A percentile compares a stretch with the other conserved stretches of the same genome.
phyloP scores from a whole-genome alignment of 2,888 invertebrate genomes.

The Euphydryas editha region DNA sequence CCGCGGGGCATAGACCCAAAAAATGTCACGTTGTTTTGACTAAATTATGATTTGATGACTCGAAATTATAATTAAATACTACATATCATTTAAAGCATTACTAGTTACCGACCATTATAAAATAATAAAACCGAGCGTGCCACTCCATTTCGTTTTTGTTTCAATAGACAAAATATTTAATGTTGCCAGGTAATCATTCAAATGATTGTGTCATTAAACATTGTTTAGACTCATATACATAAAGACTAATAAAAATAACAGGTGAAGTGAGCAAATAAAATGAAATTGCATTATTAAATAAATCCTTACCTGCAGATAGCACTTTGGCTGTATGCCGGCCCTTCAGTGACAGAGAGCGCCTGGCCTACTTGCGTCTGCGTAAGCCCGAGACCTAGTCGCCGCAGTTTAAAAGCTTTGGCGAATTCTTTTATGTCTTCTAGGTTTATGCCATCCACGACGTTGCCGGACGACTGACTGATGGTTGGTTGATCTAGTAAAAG shows the following conservation, averaged over 20 bases:
- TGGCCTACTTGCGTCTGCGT: slow-evolving; percentile 99
- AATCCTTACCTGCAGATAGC: slow-evolving; percentile 96
- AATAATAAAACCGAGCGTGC: slow-evolving; percentile 63
- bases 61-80: slow-evolving; percentile 4
- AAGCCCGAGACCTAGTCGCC: slow-evolving; percentile 95
- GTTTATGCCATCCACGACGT: slow-evolving; percentile 98
- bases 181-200: background rate
- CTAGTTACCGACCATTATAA: background rate
- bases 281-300: slow-evolving; percentile 17
- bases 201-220: background rate
- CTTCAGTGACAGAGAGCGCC: slow-evolving; percentile 97
- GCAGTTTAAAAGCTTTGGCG: slow-evolving; percentile 97
- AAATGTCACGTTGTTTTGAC: slow-evolving; percentile 27
- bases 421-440: slow-evolving; percentile 99
- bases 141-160: slow-evolving; percentile 60
- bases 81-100: background rate
- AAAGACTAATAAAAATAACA: slow-evolving; percentile 32
- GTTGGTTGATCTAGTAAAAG: slow-evolving; percentile 91
- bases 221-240: slow-evolving; percentile 5
- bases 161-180: slow-evolving; percentile 1
- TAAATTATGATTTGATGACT: background rate
- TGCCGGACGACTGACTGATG: slow-evolving; percentile 96
- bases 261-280: slow-evolving; percentile 23
- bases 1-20: slow-evolving; percentile 34
- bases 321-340: slow-evolving; percentile 99